Percentiles rank a stretch among this genome's conserved stretches.
Evolutionary conservation across 2,113 vertebrate species (phyloP).

Genomic region (Lophotis ruficrista): DNA sequence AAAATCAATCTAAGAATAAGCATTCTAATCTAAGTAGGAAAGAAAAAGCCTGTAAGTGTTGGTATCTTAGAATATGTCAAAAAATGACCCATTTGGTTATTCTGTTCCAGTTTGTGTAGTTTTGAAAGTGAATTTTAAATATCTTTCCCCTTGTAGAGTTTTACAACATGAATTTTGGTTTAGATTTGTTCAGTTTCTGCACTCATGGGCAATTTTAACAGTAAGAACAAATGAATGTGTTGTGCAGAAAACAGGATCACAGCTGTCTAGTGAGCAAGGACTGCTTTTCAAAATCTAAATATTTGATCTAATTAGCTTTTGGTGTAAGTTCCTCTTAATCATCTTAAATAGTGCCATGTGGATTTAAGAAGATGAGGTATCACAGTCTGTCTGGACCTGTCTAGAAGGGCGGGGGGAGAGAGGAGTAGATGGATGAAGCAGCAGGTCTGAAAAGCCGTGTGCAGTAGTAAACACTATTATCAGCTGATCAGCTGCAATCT

Average conservation of each 20-base stretch:
- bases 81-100: not conserved
- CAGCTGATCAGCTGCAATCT: not conserved
- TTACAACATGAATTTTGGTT: not conserved
- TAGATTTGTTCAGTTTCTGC: not conserved
- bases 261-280: not conserved
- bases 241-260: not conserved
- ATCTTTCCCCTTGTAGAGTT: not conserved
- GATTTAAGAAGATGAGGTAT: not conserved
- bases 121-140: not conserved
- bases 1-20: not conserved
- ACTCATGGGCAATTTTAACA: not conserved
- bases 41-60: not conserved
- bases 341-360: not conserved
- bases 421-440: not conserved
- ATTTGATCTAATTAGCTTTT: not conserved
- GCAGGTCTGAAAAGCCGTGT: slow-evolving; percentile 7
- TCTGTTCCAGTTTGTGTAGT: not conserved
- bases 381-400: not conserved
- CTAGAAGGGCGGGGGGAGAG: not conserved
- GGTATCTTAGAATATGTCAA: not conserved
- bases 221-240: not conserved
- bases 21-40: not conserved
- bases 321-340: not conserved
- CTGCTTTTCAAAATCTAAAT: not conserved
- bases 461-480: not conserved